phyloP scores from a whole-genome alignment of 2,888 invertebrate species.

The Melinopterus prodromus region DNA sequence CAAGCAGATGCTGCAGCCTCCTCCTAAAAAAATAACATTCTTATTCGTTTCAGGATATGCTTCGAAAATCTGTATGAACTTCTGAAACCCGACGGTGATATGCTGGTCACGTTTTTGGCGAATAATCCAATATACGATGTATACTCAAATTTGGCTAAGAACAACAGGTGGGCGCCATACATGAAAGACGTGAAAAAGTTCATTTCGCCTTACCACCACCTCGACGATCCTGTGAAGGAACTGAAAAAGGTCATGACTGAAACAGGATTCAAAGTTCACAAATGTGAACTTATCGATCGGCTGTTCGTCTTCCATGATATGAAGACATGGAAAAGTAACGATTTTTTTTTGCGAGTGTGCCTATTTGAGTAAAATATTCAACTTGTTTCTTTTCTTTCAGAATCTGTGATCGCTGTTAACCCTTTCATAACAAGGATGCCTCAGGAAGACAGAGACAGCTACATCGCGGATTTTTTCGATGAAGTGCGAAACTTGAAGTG shows the following conservation, averaged over 20 bases:
- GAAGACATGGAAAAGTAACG: constrained; percentile 68
- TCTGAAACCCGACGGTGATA: constrained; percentile 73
- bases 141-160: constrained; percentile 68
- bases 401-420: constrained; percentile 73
- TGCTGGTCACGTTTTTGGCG: constrained; percentile 73
- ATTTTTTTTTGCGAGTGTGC: background rate
- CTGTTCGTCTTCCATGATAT: constrained; percentile 67
- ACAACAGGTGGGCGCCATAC: constrained; percentile 68
- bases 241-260: constrained; percentile 65
- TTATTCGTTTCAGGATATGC: constrained; percentile 63
- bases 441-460: constrained; percentile 65
- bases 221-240: constrained; percentile 66
- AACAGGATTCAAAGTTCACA: constrained; percentile 68
- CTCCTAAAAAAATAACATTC: background rate
- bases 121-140: constrained; percentile 74
- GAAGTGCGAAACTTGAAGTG: constrained; percentile 63
- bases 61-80: constrained; percentile 72
- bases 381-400: constrained; percentile 58
- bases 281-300: constrained; percentile 67
- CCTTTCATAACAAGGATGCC: constrained; percentile 74
- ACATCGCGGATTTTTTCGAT: constrained; percentile 68
- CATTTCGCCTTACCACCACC: constrained; percentile 74
- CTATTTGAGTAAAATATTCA: constrained; percentile 31
- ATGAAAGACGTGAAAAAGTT: constrained; percentile 71
- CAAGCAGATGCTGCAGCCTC: background rate